Base-by-base conservation (phyloP, 1,140 invertebrate species). In the Tetramorium parvispinum region DNA sequence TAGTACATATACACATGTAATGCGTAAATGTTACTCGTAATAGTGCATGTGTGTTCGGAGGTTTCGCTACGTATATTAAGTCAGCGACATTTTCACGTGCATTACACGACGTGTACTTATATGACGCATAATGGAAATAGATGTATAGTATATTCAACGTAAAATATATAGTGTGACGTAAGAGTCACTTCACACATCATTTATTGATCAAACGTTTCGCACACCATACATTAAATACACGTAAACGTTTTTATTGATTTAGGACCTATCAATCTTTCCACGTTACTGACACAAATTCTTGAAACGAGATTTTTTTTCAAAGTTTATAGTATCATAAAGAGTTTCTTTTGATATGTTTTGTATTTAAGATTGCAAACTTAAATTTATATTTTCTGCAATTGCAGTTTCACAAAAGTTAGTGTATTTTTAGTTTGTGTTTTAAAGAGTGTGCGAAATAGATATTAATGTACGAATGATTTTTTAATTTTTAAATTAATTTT, bases 151-250 rank as follows among this genome's bases (percentile, higher is more conserved):
- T 27, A 55, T 70, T 81, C 63, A 70, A 27, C 49, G 49, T 53
- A 46, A n/a, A 70, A 37, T 55, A 68, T 27, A 57, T 27, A 68
- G 32, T 27, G 51, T 70, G 49, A 81, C 78, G 65, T 55, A 70
- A 81, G 65, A 81, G 65, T 81, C 49, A 81, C 49, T 70, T 57
- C 49, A 43, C 65, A 81, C 63, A 70, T 81, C 65, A 51, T 81
- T 81, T 81, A 68, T 68, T 46, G 78, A 81, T 70, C 78, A 81
- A 81, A 81, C 51, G 78, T 81, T 70, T 81, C 78, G 6, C 37
- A 24, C 55, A 70, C 49, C 49, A 10, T 53, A 40, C 49, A 46
- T 81, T 70, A 40, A 59, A 55, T 43, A 37, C 37, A 40, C 24
- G 3, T 70, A 68, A 21, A 68, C 18, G 13, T 59, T 77, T 63